Conservation (phyloP, 2,113 vertebrate species). For the Arvicanthis niloticus region DNA sequence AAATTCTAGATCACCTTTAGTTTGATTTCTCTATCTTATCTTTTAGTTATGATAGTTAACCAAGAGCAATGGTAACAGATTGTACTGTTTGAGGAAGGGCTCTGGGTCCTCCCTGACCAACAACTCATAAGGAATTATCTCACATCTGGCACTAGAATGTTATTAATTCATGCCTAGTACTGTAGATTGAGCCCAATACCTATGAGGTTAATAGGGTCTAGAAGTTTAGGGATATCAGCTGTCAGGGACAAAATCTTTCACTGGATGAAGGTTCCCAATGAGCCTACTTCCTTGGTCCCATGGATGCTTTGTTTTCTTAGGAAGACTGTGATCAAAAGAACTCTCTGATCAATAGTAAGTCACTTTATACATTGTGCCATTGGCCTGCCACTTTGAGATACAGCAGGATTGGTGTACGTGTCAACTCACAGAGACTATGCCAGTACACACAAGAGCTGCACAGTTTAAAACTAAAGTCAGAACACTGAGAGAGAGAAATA, state of each 20-base stretch:
- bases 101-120: not conserved
- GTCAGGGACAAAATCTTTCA: not conserved
- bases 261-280: not conserved
- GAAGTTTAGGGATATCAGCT: not conserved
- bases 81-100: not conserved
- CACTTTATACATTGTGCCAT: not conserved
- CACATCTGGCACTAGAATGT: not conserved
- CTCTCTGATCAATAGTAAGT: not conserved
- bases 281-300: not conserved
- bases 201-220: not conserved
- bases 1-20: not conserved
- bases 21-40: not conserved
- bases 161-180: not conserved
- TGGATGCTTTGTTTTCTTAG: not conserved
- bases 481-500: not conserved
- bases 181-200: not conserved
- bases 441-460: not conserved
- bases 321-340: constrained; percentile 24
- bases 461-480: not conserved
- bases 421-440: not conserved
- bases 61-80: not conserved
- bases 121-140: not conserved
- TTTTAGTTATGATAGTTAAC: not conserved
- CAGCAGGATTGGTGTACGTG: not conserved
- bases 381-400: not conserved